Percentiles rank a stretch among this genome's conserved stretches.
Evolutionary conservation across 2,113 vertebrate genomes (phyloP).

Genomic region (Phalacrocorax brasilianus): DNA sequence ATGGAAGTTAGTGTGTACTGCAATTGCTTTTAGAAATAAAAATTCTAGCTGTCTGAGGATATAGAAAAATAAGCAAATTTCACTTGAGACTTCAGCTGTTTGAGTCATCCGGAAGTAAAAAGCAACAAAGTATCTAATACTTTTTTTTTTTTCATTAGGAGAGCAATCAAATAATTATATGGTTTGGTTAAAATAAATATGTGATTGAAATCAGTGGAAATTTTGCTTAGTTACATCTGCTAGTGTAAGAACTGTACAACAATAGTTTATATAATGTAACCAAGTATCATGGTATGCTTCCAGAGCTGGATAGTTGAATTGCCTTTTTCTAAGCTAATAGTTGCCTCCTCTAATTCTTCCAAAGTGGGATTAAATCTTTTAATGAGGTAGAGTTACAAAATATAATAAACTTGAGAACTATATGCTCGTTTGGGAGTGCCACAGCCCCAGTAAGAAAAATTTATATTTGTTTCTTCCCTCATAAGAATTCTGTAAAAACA

Average conservation of each 20-base stretch:
- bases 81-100: not conserved
- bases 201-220: not conserved
- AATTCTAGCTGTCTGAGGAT: not conserved
- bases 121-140: not conserved
- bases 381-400: not conserved
- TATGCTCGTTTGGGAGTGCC: not conserved
- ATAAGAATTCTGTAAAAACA: not conserved
- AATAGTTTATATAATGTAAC: not conserved
- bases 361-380: not conserved
- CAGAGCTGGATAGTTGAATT: not conserved
- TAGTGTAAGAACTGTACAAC: not conserved
- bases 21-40: not conserved
- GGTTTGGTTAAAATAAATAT: not conserved
- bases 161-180: not conserved
- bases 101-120: not conserved
- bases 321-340: not conserved
- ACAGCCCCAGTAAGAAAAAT: not conserved
- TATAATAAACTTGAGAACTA: not conserved
- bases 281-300: not conserved
- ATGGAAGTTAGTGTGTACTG: not conserved
- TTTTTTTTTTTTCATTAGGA: not conserved
- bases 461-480: not conserved
- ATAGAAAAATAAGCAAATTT: not conserved
- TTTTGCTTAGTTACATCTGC: not conserved
- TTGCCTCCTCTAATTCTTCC: not conserved